A percentile compares a stretch with the other conserved stretches of the same genome.
Evolutionary conservation across 2,888 invertebrate genomes (phyloP).

Genomic region (Galeruca laticollis): DNA sequence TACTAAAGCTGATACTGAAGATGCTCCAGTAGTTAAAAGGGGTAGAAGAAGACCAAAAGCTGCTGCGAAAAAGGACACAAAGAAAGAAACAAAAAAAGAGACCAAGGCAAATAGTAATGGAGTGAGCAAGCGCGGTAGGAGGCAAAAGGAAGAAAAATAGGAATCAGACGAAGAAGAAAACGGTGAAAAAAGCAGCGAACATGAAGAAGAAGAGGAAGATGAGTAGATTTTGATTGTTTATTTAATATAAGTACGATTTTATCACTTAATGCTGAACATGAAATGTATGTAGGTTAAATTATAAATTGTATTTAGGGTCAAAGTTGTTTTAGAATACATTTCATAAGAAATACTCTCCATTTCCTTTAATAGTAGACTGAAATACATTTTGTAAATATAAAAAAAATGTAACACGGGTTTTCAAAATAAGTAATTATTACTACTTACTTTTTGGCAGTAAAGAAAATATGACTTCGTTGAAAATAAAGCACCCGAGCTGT

Average conservation of each 20-base stretch:
- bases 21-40: constrained; percentile 43
- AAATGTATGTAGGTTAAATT: background rate
- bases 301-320: background rate
- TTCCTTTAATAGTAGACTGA: background rate
- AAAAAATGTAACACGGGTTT: too few species aligned
- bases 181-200: constrained; percentile 43
- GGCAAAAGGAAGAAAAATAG: constrained; percentile 44
- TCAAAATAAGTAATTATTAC: too few species aligned
- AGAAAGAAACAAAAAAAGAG: constrained; percentile 29
- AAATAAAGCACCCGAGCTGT: too few species aligned
- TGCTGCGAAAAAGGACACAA: constrained; percentile 33
- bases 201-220: constrained; percentile 43
- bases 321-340: background rate
- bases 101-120: constrained; percentile 41
- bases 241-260: background rate
- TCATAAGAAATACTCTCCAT: background rate
- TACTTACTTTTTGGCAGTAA: too few species aligned
- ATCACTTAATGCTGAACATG: background rate
- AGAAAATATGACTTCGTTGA: too few species aligned
- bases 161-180: constrained; percentile 45
- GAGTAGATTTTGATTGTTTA: constrained; percentile 11
- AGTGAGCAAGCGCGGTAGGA: constrained; percentile 42
- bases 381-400: constrained; percentile 14
- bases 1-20: constrained; percentile 39
- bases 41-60: constrained; percentile 45